These are phyloP conservation scores for Parus major DNA, from an alignment of 2,113 vertebrate species.

Conservation along the genomic window DNA sequence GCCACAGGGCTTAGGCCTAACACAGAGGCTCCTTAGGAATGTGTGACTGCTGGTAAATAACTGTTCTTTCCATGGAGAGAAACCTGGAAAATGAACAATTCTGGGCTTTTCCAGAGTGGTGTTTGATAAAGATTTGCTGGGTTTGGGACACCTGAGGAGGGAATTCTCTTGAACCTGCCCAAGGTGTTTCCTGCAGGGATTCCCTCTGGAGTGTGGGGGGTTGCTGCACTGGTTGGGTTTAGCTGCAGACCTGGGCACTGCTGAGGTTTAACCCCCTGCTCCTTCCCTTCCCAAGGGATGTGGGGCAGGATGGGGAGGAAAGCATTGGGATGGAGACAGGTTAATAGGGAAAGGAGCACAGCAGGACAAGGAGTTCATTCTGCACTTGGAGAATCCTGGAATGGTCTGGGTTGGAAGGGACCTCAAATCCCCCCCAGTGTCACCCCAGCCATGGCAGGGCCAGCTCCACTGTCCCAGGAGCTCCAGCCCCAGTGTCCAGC, in stretches of 20 bases:
- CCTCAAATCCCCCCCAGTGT: rapidly evolving
- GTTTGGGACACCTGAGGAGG: neutral
- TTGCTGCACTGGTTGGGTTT: neutral
- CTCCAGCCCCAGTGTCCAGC: neutral
- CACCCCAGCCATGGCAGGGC: neutral
- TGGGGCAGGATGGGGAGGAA: neutral
- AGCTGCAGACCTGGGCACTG: neutral
- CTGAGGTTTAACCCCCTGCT: neutral
- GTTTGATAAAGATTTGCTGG: neutral
- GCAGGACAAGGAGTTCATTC: neutral
- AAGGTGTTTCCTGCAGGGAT: rapidly evolving
- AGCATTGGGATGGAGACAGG: rapidly evolving
- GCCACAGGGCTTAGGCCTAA: neutral
- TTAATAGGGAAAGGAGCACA: neutral
- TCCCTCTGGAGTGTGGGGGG: too few species aligned
- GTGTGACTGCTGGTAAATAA: neutral
- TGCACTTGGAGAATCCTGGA: neutral
- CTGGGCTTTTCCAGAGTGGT: neutral
- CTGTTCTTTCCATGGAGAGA: neutral
- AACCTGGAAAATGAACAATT: neutral
- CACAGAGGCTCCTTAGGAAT: neutral
- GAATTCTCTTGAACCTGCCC: neutral
- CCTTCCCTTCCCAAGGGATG: neutral
- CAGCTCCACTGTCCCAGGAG: neutral
- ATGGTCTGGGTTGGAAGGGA: neutral